Base-by-base conservation (phyloP, 2,797 vertebrate genomes). In the Merluccius polli region DNA sequence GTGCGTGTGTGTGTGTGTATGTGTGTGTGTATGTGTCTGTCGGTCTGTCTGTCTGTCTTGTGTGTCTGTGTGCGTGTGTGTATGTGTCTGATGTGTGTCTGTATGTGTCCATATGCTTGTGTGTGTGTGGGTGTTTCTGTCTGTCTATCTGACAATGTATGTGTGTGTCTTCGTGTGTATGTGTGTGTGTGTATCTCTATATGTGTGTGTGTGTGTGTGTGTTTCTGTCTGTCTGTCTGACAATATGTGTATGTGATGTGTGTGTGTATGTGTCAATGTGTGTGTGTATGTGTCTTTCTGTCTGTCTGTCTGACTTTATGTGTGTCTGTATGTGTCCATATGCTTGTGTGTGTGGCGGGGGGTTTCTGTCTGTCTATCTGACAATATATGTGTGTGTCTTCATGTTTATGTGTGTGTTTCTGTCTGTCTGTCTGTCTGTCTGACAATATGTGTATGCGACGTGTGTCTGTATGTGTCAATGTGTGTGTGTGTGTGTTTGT, bases 401-500 rank as follows among this genome's bases (percentile, higher is more conserved):
- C 65, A n/a, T 63, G n/a, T 65, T 15, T 38, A 31, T 63, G 70
- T 38, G 32, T 72, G 70, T 38, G 48, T 59, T 41, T 30, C 30
- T 35, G 31, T 24, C 8, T 67, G 52, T 36, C 31, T 74, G 10
- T 13, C 0, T 72, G 41, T 30, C 30, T 74, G 73, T 7, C 32
- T 65, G 41, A 10, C 12, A 12, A 4, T 8, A 52, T 21, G 21
- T 52, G 21, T 59, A n/a, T 15, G 24, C 31, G 15, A 29, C n/a
- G 1, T 52, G 18, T 18, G 9, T 65, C 0, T 31, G 74, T 70
- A 29, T 71, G 38, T 71, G 30, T 48, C 27, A 31, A 1, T 21
- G 13, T 44, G 30, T 33, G 73, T 69, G 63, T 7, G 63, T 68
- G 68, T 32, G 41, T 63, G 63, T 38, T 36, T 83, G 7, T 78